Base-by-base conservation (phyloP, 2,888 invertebrate genomes). In the Ischnus inquisitorius region DNA sequence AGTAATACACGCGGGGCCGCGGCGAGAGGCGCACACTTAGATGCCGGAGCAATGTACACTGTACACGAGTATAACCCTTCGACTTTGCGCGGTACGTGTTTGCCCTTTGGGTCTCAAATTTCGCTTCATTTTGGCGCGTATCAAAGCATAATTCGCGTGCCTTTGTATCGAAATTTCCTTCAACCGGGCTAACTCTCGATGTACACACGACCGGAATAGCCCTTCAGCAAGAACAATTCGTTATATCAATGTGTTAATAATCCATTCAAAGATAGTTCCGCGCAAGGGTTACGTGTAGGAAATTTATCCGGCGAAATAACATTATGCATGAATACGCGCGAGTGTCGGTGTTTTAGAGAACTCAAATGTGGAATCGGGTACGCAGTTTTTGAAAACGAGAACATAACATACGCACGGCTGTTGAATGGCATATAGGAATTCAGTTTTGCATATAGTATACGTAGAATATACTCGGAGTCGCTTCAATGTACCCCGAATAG, bases 91-190 rank as follows among this genome's bases (percentile, higher is more conserved):
- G 67, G 75, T 76, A 62, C 71, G 34, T 79, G 79, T 77, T 77
- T 83, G 51, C 77, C 57, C 76, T 78, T 46, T 75, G 67, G 5
- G 6, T 60, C 51, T 54, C 62, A 46, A 14, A 48, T 51, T 51
- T 64, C 64, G 62, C 64, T 68, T 19, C 64, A 76, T 68, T 71
- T 65, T 22, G 62, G 67, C 51, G 69, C 57, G 60, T 78, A 82
- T 82, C 76, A 79, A 84, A 82, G 81, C 84, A 79, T 84, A 71
- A 72, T 65, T 79, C 69, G 82, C 75, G 46, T 79, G 65, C 79
- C 71, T 76, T 76, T 79, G 62, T 72, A 79, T 71, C 22, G 67
- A 71, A 71, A 82, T 82, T 54, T 25, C 75, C 65, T 62, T 46
- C 16, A 72, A 41, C 60, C 51, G 41, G 22, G 54, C 80, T 19